Conservation (phyloP, 2,797 vertebrate genomes). For the Chaetophractus vellerosus region DNA sequence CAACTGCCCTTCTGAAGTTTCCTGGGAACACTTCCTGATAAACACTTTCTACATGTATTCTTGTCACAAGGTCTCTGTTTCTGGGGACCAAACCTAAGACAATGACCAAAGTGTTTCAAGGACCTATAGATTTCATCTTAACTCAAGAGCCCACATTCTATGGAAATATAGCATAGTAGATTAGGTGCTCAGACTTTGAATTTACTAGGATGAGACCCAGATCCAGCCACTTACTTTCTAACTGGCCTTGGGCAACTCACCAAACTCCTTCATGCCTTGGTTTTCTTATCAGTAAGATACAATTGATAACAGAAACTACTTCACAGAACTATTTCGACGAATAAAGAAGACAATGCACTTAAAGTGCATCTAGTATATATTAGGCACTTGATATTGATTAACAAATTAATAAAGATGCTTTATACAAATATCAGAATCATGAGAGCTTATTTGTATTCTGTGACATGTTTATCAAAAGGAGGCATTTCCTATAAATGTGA, state of each 20-base stretch:
- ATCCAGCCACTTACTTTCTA: not conserved
- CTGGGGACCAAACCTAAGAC: not conserved
- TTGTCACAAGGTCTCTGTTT: not conserved
- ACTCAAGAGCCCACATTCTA: not conserved
- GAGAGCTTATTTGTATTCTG: not conserved
- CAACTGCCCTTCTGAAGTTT: not conserved
- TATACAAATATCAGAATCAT: not conserved
- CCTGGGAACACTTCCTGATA: not conserved
- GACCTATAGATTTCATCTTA: not conserved
- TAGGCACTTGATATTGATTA: not conserved
- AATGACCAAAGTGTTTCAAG: not conserved
- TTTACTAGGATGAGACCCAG: not conserved
- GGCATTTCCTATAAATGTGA: not conserved
- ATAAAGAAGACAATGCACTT: not conserved
- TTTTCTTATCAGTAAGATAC: not conserved
- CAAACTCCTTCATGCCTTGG: not conserved
- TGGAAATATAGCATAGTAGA: not conserved
- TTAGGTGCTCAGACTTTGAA: not conserved
- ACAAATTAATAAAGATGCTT: conserved; percentile 10
- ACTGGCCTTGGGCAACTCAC: not conserved
- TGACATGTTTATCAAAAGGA: not conserved
- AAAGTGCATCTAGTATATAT: not conserved
- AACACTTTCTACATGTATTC: not conserved
- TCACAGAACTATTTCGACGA: not conserved
- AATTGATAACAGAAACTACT: not conserved